These are phyloP conservation scores for Pempheris klunzingeri DNA, from an alignment of 2,797 vertebrate species.

Conservation along the genomic window DNA sequence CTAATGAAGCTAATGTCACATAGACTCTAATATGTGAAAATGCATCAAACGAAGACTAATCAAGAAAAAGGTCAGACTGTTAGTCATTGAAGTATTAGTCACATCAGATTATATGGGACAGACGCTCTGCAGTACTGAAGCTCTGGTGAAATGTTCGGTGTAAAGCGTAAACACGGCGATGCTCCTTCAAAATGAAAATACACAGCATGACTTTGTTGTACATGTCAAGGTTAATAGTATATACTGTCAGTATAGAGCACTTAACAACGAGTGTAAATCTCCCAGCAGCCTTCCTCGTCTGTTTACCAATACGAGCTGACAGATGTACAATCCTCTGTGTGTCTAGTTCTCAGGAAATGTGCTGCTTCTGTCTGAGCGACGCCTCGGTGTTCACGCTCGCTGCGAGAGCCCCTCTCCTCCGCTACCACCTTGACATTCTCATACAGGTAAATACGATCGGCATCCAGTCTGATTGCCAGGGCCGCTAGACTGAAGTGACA, in stretches of 20 bases:
- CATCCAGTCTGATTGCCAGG: constrained; percentile 44
- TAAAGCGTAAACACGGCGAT: constrained; percentile 26
- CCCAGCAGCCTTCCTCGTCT: constrained; percentile 49
- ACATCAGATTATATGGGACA: constrained; percentile 10
- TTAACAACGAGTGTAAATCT: constrained; percentile 43
- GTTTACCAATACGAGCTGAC: constrained; percentile 52
- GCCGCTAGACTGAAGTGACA: constrained; percentile 51
- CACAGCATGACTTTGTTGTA: constrained; percentile 37
- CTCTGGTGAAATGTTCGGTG: constrained; percentile 18
- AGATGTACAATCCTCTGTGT: constrained; percentile 51
- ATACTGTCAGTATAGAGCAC: constrained; percentile 37
- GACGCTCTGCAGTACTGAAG: not conserved
- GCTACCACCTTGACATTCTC: constrained; percentile 28
- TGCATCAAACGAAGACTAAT: constrained; percentile 11
- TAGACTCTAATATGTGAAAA: constrained; percentile 14
- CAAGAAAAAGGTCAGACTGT: constrained; percentile 24
- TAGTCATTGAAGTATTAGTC: constrained; percentile 14
- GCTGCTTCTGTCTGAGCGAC: constrained; percentile 6
- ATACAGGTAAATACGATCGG: constrained; percentile 57
- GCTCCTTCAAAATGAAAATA: constrained; percentile 31
- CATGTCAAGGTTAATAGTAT: constrained; percentile 54
- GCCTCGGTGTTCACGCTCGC: constrained; percentile 9
- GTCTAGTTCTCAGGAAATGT: constrained; percentile 25
- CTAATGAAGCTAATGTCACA: constrained; percentile 25
- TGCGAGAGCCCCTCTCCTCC: constrained; percentile 18